Conservation (phyloP, 1,140 invertebrate species). For the Pinna nobilis region DNA sequence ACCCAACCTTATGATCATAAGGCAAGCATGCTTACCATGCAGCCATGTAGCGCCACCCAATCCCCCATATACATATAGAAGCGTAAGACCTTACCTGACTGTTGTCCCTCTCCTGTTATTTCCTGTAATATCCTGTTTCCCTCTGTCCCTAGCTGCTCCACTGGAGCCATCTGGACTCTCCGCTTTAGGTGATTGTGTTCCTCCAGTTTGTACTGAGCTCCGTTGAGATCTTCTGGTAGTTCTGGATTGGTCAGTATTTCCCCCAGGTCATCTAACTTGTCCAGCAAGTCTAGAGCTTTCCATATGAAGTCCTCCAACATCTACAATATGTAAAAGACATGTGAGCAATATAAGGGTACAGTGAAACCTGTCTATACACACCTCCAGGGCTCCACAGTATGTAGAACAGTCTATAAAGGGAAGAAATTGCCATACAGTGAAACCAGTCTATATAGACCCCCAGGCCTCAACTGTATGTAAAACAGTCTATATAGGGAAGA, state of each 20-base stretch:
- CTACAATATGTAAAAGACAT: conserved; percentile 56
- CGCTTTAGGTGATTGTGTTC: conserved; percentile 96
- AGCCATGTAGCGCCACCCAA: too few species aligned
- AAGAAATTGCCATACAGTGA: too few species aligned
- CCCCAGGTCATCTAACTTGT: conserved; percentile 86
- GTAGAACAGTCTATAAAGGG: too few species aligned
- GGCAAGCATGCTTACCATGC: too few species aligned
- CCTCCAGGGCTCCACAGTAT: too few species aligned
- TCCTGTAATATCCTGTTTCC: conserved; percentile 74
- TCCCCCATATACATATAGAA: not conserved
- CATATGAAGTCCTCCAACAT: conserved; percentile 96
- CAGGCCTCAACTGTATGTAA: too few species aligned
- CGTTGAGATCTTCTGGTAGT: conserved; percentile 86
- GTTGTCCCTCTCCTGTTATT: conserved; percentile 65
- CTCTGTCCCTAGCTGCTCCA: conserved; percentile 90
- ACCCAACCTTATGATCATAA: too few species aligned
- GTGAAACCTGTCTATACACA: too few species aligned
- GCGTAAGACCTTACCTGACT: conserved; percentile 39
- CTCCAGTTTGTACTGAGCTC: conserved; percentile 92
- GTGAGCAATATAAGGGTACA: too few species aligned
- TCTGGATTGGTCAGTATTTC: conserved; percentile 88
- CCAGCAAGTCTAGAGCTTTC: conserved; percentile 93
- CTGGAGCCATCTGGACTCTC: conserved; percentile 92
- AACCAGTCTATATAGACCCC: too few species aligned
- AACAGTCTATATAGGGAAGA: too few species aligned